These are phyloP conservation scores for Melieria picta DNA, from an alignment of 2,888 invertebrate genomes.

Conservation along the genomic window DNA sequence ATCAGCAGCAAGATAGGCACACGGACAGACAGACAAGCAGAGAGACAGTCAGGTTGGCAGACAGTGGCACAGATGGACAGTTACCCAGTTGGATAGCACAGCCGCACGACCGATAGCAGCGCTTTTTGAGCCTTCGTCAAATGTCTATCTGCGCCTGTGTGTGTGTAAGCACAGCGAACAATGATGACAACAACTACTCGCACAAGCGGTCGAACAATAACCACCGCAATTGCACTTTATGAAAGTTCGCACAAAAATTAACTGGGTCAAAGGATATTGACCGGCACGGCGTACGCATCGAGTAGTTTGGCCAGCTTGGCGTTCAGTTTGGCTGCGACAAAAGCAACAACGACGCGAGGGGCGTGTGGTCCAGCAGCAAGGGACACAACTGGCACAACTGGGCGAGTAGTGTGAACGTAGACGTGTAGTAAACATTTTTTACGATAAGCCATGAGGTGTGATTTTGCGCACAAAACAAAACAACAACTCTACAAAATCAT, in stretches of 20 bases:
- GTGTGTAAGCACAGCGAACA: slow-evolving; percentile 4
- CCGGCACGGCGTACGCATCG: slow-evolving; percentile 43
- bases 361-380: too few relatives aligned
- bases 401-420: too few relatives aligned
- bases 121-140: not conserved
- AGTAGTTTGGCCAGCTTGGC: too few relatives aligned
- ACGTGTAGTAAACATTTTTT: too few relatives aligned
- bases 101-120: not conserved
- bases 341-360: too few relatives aligned
- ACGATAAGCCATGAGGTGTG: too few relatives aligned
- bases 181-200: slow-evolving; percentile 17
- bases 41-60: not conserved
- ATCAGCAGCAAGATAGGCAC: not conserved
- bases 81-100: not conserved
- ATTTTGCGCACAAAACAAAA: too few relatives aligned
- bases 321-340: too few relatives aligned
- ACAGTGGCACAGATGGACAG: not conserved
- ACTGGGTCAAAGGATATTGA: slow-evolving; percentile 64
- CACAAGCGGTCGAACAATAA: slow-evolving; percentile 33
- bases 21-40: not conserved
- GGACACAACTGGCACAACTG: too few relatives aligned
- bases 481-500: too few relatives aligned
- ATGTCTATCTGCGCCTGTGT: not conserved
- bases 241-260: slow-evolving; percentile 47
- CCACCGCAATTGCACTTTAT: slow-evolving; percentile 23